phyloP scores from a whole-genome alignment of 2,797 vertebrate genomes.

The Astyanax mexicanus region DNA sequence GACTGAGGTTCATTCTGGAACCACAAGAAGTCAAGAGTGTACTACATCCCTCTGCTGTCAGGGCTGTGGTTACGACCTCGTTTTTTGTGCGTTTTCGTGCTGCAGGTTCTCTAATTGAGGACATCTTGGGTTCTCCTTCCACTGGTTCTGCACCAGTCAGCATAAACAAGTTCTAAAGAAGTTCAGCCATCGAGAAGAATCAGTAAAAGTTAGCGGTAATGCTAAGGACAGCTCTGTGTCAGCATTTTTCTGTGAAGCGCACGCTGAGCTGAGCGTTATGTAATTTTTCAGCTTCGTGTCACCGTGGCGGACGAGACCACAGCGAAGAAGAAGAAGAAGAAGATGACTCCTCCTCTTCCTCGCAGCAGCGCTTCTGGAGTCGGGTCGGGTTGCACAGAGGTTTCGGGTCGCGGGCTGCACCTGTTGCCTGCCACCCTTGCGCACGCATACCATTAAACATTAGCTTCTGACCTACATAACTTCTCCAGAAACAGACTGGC shows the following conservation, averaged over 20 bases:
- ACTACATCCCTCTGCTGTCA: background rate
- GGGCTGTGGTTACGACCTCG: background rate
- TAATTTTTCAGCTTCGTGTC: background rate
- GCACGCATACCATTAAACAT: slow-evolving; percentile 55
- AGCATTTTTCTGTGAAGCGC: background rate
- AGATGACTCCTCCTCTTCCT: slow-evolving; percentile 20
- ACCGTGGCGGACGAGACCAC: background rate
- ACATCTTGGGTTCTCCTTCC: background rate
- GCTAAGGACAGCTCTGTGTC: background rate
- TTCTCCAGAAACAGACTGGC: slow-evolving; percentile 35
- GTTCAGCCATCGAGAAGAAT: background rate
- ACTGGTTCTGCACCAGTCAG: background rate
- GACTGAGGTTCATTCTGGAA: background rate
- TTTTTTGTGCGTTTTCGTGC: background rate
- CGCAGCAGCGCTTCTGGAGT: background rate
- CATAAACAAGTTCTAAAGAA: background rate
- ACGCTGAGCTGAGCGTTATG: background rate
- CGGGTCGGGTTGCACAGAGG: slow-evolving; percentile 35
- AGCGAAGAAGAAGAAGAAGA: background rate
- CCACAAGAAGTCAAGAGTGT: background rate
- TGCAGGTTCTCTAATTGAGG: background rate
- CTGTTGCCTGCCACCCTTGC: slow-evolving; percentile 45
- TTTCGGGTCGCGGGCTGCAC: slow-evolving; percentile 53
- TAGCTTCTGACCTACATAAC: slow-evolving; percentile 60
- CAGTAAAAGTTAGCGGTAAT: background rate